These are phyloP conservation scores for Phalera bucephala DNA, from an alignment of 2,888 invertebrate species.

Conservation along the genomic window DNA sequence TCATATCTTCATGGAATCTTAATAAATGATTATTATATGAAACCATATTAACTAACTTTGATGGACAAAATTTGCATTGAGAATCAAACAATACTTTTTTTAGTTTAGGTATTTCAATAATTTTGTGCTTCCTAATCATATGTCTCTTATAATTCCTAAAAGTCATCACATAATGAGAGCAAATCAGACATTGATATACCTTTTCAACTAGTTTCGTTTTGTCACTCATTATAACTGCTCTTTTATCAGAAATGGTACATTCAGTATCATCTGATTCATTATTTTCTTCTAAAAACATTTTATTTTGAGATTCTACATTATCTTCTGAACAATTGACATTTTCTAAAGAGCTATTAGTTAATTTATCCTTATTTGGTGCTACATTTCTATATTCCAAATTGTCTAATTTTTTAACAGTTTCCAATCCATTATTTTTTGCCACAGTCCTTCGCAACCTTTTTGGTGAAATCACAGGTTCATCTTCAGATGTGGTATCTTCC, in stretches of 20 bases:
- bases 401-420: too few relatives aligned
- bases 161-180: slow-evolving; percentile 37
- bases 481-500: neutral
- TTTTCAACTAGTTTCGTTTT: slow-evolving; percentile 5
- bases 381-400: too few relatives aligned
- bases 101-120: slow-evolving; percentile 16
- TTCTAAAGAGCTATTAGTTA: too few relatives aligned
- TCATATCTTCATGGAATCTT: slow-evolving; percentile 18
- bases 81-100: slow-evolving; percentile 37
- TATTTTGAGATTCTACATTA: neutral
- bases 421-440: neutral
- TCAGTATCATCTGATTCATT: slow-evolving; percentile 2
- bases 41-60: slow-evolving; percentile 17
- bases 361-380: too few relatives aligned
- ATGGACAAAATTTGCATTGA: slow-evolving; percentile 44
- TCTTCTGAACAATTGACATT: neutral
- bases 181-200: slow-evolving; percentile 37
- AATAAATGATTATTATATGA: slow-evolving; percentile 34
- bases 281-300: slow-evolving; percentile 2
- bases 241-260: too few relatives aligned
- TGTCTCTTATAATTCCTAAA: slow-evolving; percentile 28
- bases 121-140: slow-evolving; percentile 37
- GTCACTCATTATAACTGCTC: too few relatives aligned
- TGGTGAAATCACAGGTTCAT: neutral
- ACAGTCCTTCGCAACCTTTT: neutral